Evolutionary conservation across 30 jellyfish, hydroid and myxozoan species (phyloP).

Genomic region (Cassiopea andromeda): DNA sequence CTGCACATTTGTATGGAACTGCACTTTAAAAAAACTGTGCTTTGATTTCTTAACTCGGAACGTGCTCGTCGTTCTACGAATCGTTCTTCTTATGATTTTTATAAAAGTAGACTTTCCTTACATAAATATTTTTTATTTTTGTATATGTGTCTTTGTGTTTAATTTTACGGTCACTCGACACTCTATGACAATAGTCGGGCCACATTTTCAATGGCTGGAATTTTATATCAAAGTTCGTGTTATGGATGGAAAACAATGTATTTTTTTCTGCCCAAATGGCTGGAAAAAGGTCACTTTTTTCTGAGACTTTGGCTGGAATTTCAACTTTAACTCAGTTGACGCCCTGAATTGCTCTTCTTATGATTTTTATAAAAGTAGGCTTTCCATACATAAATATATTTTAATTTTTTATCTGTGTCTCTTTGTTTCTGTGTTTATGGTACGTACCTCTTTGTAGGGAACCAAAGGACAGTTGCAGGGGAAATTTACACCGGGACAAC

Average conservation of each 20-base stretch:
- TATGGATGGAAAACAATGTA: no score
- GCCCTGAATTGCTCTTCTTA: slow-evolving; percentile 11
- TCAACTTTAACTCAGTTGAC: slow-evolving; percentile 53
- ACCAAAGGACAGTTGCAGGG: slow-evolving; percentile 72
- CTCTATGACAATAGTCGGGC: no score
- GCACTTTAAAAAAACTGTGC: no score
- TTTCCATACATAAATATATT: slow-evolving; percentile 46
- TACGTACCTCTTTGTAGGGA: slow-evolving; percentile 20
- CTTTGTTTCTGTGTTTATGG: background rate
- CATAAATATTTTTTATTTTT: no score
- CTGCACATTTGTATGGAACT: no score
- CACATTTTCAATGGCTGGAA: no score
- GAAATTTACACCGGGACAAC: slow-evolving; percentile 87
- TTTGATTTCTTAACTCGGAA: background rate
- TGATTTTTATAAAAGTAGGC: slow-evolving; percentile 17
- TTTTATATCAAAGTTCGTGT: no score
- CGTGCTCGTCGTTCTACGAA: slow-evolving; percentile 1
- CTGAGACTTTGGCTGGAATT: slow-evolving; percentile 21
- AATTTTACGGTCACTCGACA: no score
- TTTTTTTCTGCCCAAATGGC: no score
- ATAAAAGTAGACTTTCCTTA: slow-evolving; percentile 65
- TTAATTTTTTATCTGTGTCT: background rate
- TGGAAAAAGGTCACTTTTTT: background rate
- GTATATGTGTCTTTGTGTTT: no score
- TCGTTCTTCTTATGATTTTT: slow-evolving; percentile 1